Evolutionary conservation across 2,797 vertebrate species (phyloP).

Genomic region (Tauraco hartlaubi): DNA sequence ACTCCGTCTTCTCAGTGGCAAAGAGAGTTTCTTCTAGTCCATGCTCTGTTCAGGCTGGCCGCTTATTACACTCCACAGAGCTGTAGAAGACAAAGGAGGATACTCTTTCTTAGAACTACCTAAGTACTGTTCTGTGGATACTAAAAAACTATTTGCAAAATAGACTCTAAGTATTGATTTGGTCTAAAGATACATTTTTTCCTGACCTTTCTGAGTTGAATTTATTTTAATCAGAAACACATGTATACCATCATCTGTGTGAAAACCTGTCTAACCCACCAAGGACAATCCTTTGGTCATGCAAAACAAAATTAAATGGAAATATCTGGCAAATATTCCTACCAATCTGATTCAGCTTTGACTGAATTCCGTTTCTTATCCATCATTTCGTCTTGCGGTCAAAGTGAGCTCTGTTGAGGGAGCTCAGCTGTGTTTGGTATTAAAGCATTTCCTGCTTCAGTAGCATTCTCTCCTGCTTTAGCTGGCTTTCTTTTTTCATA

Average conservation of each 20-base stretch:
- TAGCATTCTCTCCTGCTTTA: neutral
- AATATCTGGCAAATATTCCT: neutral
- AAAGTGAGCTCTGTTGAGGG: neutral
- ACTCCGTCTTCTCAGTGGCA: neutral
- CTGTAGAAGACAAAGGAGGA: neutral
- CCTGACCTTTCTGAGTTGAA: neutral
- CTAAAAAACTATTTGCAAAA: neutral
- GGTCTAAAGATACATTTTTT: neutral
- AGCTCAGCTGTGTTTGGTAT: conserved; percentile 29
- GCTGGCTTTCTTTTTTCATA: neutral
- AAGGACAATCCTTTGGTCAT: neutral
- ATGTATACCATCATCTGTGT: neutral
- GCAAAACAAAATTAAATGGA: neutral
- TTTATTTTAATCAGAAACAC: neutral
- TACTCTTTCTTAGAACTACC: neutral
- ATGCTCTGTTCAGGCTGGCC: neutral
- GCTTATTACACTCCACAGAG: neutral
- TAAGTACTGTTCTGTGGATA: neutral
- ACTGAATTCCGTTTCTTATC: neutral
- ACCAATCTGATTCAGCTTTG: neutral
- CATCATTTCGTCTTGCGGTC: neutral
- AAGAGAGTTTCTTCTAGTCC: neutral
- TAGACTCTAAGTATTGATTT: neutral
- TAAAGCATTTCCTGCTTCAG: conserved; percentile 23
- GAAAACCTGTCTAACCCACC: neutral